phyloP scores from a whole-genome alignment of 2,113 vertebrate species.

The Micronycteris hirsuta region DNA sequence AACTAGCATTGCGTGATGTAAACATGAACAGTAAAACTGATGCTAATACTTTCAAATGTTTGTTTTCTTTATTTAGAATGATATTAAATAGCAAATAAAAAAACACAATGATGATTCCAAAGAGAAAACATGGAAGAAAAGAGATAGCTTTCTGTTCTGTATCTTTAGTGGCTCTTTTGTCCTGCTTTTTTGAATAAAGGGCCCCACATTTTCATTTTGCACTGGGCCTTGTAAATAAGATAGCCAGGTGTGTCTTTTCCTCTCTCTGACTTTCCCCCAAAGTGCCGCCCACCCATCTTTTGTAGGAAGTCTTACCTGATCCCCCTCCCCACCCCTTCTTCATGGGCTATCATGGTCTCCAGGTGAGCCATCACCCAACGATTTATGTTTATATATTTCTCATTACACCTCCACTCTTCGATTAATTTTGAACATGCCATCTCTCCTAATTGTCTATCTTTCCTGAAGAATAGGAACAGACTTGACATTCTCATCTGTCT shows the following conservation, averaged over 20 bases:
- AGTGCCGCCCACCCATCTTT: neutral
- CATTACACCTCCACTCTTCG: neutral
- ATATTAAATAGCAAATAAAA: neutral
- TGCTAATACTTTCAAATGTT: neutral
- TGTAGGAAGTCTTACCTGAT: neutral
- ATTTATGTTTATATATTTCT: neutral
- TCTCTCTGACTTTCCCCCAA: neutral
- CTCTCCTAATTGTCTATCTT: neutral
- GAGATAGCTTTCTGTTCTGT: neutral
- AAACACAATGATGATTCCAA: neutral
- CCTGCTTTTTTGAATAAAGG: neutral
- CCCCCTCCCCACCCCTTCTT: neutral
- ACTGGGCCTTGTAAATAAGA: neutral
- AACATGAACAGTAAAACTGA: neutral
- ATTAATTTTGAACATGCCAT: neutral
- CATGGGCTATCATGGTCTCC: neutral
- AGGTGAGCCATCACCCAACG: neutral
- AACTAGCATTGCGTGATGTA: neutral
- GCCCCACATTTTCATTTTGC: neutral
- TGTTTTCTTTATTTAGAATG: neutral
- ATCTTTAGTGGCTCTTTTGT: neutral
- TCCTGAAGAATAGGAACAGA: neutral
- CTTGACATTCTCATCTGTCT: neutral
- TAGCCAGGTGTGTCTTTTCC: neutral
- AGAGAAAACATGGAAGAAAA: neutral